These are phyloP conservation scores for Lynx canadensis DNA, from an alignment of 2,113 vertebrate genomes.

Conservation along the genomic window DNA sequence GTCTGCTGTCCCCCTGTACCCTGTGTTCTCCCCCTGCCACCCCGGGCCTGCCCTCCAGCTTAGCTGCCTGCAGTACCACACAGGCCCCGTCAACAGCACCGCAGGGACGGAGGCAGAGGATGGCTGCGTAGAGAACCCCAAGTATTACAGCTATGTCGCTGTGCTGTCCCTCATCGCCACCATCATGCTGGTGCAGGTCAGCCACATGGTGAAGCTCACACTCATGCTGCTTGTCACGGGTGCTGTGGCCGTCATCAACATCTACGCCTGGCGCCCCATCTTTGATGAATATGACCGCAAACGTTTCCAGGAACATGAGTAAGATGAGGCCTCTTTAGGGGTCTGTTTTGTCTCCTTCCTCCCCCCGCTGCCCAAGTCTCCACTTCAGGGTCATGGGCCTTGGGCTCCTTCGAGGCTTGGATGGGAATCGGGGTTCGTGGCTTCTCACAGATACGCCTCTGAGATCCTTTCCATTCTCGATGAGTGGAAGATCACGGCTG, in stretches of 20 bases:
- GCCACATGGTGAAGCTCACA: constrained; percentile 95
- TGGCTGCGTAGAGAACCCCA: constrained; percentile 91
- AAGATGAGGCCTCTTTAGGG: constrained; percentile 68
- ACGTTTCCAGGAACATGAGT: constrained; percentile 88
- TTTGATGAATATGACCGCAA: constrained; percentile 91
- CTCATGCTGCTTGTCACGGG: constrained; percentile 93
- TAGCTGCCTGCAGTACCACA: constrained; percentile 89
- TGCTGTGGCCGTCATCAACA: constrained; percentile 90
- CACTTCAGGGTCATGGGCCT: not conserved
- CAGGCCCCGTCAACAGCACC: constrained; percentile 81
- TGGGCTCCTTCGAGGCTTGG: not conserved
- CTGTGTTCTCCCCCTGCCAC: not conserved
- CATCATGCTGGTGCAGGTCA: constrained; percentile 96
- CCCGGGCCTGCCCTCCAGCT: constrained; percentile 84
- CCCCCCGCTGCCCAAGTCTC: not conserved
- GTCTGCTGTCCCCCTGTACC: not conserved
- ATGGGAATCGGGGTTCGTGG: not conserved
- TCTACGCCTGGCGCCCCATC: constrained; percentile 92
- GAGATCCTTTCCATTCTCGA: not conserved
- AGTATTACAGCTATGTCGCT: constrained; percentile 94
- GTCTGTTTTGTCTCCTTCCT: not conserved
- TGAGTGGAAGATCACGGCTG: not conserved
- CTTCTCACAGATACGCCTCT: not conserved
- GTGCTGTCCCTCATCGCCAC: constrained; percentile 93
- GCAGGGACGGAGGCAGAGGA: not conserved